phyloP scores from a whole-genome alignment of 2,888 invertebrate species.

The Idaea biselata region DNA sequence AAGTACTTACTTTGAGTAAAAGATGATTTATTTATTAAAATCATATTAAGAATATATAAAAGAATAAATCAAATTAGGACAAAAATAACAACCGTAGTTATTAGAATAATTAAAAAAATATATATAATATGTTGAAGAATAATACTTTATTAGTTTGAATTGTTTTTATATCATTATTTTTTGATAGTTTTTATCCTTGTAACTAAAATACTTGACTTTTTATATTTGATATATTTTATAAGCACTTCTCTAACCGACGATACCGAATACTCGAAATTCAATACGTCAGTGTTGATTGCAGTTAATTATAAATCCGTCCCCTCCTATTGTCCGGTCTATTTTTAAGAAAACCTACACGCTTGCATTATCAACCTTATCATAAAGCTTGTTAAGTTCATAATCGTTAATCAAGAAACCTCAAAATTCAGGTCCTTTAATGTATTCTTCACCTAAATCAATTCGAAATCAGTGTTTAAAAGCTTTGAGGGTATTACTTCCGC shows the following conservation, averaged over 20 bases:
- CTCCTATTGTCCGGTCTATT: constrained; percentile 73
- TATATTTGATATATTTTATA: constrained; percentile 15
- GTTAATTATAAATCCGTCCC: constrained; percentile 80
- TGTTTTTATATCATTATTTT: no score
- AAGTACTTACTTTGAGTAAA: no score
- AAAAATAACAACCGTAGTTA: no score
- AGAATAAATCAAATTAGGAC: no score
- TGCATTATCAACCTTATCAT: constrained; percentile 22
- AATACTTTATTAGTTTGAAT: no score
- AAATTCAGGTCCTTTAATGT: constrained; percentile 60
- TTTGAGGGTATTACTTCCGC: constrained; percentile 73
- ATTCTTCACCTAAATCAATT: constrained; percentile 68
- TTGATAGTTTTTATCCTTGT: no score
- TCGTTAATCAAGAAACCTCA: constrained; percentile 17
- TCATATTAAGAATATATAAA: no score
- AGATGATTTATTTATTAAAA: no score
- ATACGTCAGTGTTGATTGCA: constrained; percentile 80
- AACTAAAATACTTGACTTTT: no score
- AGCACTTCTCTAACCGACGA: constrained; percentile 40
- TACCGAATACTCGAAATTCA: constrained; percentile 74
- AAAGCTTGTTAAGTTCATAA: constrained; percentile 28
- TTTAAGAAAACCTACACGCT: constrained; percentile 33
- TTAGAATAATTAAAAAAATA: no score
- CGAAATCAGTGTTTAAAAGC: constrained; percentile 66
- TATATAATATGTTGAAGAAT: no score